Conservation (phyloP, 2,797 vertebrate genomes). For the Sebastes paucispinis region DNA sequence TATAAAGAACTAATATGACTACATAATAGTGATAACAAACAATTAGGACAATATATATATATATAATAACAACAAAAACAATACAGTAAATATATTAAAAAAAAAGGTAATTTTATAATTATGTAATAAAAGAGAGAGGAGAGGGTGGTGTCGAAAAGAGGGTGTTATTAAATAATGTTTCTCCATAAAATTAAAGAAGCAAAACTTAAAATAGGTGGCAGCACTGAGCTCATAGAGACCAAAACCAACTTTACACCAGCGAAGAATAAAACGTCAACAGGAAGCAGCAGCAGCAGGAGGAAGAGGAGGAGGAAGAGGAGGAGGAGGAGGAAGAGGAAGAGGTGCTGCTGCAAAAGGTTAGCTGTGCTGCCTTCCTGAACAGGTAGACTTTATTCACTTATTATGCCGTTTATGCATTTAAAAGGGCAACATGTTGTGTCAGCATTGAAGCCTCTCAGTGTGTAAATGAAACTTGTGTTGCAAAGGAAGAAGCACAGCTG, state of each 20-base stretch:
- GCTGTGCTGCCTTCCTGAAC: neutral
- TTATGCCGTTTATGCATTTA: neutral
- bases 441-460: neutral
- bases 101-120: no score
- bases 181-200: neutral
- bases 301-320: no score
- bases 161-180: neutral
- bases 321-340: no score
- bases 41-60: no score
- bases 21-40: no score
- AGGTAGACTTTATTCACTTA: neutral
- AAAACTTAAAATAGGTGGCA: neutral
- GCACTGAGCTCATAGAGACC: neutral
- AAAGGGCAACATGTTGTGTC: neutral
- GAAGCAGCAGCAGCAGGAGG: neutral
- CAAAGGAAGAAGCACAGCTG: neutral
- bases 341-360: no score
- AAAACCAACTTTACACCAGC: neutral
- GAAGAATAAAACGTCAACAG: conserved; percentile 54
- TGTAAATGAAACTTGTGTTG: neutral
- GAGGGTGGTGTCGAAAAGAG: neutral
- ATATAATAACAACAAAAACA: no score
- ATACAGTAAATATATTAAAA: no score
- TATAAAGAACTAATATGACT: no score
- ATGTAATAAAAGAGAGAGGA: neutral